These are phyloP conservation scores for Polyommatus iphigenia DNA, from an alignment of 2,888 invertebrate species.

Conservation along the genomic window DNA sequence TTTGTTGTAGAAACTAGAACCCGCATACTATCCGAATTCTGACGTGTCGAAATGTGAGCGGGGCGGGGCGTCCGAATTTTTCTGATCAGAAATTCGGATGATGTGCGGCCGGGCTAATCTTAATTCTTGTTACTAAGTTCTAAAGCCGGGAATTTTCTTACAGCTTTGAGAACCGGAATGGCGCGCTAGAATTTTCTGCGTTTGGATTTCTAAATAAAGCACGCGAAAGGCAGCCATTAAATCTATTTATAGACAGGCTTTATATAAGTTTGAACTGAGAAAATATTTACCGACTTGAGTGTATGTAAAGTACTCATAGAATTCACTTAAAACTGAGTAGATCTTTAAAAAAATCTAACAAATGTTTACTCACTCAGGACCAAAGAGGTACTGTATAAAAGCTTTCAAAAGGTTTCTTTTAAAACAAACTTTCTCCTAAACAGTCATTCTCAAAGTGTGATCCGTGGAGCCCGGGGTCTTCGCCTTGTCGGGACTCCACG, in stretches of 20 bases:
- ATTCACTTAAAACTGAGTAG: not conserved
- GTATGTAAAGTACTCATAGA: not conserved
- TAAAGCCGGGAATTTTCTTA: not conserved
- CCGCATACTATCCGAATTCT: no score
- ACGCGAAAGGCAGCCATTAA: slow-evolving; percentile 8
- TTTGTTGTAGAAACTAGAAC: no score
- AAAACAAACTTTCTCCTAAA: not conserved
- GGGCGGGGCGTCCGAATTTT: no score
- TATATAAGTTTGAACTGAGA: slow-evolving; percentile 8
- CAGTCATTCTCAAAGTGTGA: no score
- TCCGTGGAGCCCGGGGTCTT: no score
- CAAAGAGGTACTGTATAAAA: no score
- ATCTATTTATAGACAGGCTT: slow-evolving; percentile 24
- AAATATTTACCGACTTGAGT: slow-evolving; percentile 6
- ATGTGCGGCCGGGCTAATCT: no score
- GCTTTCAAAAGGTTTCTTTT: no score
- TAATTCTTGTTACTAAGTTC: not conserved
- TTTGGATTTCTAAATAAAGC: slow-evolving; percentile 26
- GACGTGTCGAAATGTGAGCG: no score
- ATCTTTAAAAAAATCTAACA: not conserved
- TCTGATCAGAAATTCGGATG: no score
- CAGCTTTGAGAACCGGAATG: slow-evolving; percentile 1
- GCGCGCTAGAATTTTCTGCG: not conserved
- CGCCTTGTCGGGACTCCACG: no score
- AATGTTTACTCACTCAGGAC: not conserved